Evolutionary conservation across 2,888 invertebrate species (phyloP), one percentile per base, ranked within the genome.

Genomic region (Thecophora atra): DNA sequence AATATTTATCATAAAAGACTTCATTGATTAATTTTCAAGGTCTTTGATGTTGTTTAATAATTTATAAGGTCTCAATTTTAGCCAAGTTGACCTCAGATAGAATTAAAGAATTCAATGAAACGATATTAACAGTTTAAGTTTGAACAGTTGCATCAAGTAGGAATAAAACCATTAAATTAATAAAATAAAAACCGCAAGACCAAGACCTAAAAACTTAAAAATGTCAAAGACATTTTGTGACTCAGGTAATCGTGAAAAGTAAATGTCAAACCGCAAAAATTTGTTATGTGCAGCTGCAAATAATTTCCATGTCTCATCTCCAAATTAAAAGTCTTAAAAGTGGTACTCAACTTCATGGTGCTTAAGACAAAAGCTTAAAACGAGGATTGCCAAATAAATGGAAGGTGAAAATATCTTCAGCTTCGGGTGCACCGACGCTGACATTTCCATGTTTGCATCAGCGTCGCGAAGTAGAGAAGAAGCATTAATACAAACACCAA

Each of bases 401-500:
- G 13, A 47, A 47, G 17, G 1, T n/a, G 13, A 15, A 47, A 47
- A 47, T 17, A 47, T 47, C 1, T n/a, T n/a, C 5, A n/a, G 17
- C 37, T 15, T 24, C 60, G 60, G 60, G 60, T 60, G 60, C 60
- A 28, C 60, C 60, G 28, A 17, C 30, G 30, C 30, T 60, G 47
- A 47, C 47, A 47, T 47, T 47, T 47, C 17, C 47, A 47, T 17
- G 47, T 17, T 11, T 17, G 4, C 47, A 37, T 8, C 37, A 37
- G 37, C 47, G 17, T 11, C 37, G 37, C 11, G 47, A n/a, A 47
- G 6, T n/a, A 47, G 13, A 47, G 47, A n/a, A 47, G 47, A 47
- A 47, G 6, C 47, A n/a, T 47, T 17, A 37, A 8, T 11, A 37
- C 7, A 8, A 37, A n/a, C n/a, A n/a, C n/a, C n/a, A n/a, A n/a